Percentiles rank a stretch among this genome's conserved stretches.
These are phyloP conservation scores for Erythrolamprus reginae DNA, from an alignment of 2,113 vertebrate genomes.

Conservation along the genomic window DNA sequence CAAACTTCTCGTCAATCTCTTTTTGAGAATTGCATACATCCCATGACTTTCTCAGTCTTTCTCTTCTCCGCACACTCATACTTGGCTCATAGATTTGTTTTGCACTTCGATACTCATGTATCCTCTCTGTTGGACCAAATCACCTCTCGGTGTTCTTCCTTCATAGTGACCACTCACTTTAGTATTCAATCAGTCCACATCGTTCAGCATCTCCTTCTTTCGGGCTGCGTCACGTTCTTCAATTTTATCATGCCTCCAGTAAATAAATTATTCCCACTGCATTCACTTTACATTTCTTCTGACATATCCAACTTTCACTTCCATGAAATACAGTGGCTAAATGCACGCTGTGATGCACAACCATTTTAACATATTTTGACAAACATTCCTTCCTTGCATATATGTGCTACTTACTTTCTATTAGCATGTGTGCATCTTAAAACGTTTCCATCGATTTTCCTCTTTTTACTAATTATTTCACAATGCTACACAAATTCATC, in stretches of 20 bases:
- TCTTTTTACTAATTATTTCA: background rate
- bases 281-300: background rate
- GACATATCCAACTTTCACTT: background rate
- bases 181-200: background rate
- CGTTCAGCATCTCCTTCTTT: background rate
- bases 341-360: background rate
- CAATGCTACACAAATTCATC: background rate
- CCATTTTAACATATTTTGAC: background rate
- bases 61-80: background rate
- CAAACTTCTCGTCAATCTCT: background rate
- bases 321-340: background rate
- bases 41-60: background rate
- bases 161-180: background rate
- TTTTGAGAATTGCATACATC: background rate
- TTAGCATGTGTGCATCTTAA: background rate
- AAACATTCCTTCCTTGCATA: background rate
- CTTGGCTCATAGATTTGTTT: background rate
- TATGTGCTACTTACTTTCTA: background rate
- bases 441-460: background rate
- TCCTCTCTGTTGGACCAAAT: background rate
- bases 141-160: background rate
- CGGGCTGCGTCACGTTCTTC: background rate
- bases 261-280: background rate
- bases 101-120: background rate
- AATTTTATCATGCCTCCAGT: background rate